Base-by-base conservation (phyloP, 2,113 vertebrate genomes). In the Prolemur simus region DNA sequence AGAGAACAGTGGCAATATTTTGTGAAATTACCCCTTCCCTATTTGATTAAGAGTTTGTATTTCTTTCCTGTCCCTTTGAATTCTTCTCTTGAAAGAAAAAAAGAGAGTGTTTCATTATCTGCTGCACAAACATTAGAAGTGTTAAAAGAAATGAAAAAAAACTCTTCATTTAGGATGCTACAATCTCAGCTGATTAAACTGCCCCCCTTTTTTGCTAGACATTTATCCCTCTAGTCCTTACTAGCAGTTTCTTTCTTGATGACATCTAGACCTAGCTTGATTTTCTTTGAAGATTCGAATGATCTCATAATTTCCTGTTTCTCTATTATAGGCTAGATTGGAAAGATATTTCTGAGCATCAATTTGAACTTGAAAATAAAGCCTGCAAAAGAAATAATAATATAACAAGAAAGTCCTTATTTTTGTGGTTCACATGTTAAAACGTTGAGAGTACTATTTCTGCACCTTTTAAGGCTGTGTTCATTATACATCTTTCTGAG, bases 341-440 rank as follows among this genome's bases (percentile, higher is more conserved):
- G 64, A 68, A 96, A 92, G 66, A n/a, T 76, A 42, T 73, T 96
- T 96, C 42, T 93, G 49, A 63, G 63, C 42, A 60, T 95, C 78
- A 45, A 0, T 89, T 95, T 91, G 49, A 94, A 87, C 66, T 91
- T 93, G n/a, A 49, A 88, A 80, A 83, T 94, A 87, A 90, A 96
- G 21, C 42, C 56, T 84, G 8, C 52, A 82, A 76, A 87, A 66
- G 60, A 77, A 89, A 91, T n/a, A 73, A 18, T 90, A 87, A 81
- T 18, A 6, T 52, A 58, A 87, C 21, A n/a, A 78, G 29, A 37
- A 68, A 45, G 58, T 39, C 45, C 54, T 88, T 42, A 47, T 47
- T 63, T 91, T 80, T 78, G 64, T 90, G 73, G 2, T 76, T 68
- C 74, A 64, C 29, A 23, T 29, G 32, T 68, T 83, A 91, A 88